Evolutionary conservation across 1,140 invertebrate genomes (phyloP), one percentile per base, ranked within the genome.

Genomic region (Orussus abietinus): DNA sequence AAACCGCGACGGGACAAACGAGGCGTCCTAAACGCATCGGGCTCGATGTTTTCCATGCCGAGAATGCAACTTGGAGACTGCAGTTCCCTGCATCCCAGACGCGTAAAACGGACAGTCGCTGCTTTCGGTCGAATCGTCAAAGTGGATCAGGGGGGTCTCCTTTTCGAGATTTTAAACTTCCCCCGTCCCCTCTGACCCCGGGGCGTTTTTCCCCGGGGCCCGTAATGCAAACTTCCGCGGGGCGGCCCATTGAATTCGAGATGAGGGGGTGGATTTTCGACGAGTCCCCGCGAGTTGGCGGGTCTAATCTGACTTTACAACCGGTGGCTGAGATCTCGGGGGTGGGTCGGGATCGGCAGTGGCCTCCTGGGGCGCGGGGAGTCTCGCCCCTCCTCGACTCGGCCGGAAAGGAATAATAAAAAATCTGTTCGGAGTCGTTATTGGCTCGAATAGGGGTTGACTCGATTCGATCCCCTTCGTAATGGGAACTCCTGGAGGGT

Each of bases 281-380:
- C 42, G 13, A 20, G 15, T 10, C 29, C 2, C 28, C n/a, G 28
- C 7, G 20, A 15, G n/a, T n/a, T n/a, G n/a, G n/a, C n/a, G 14
- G 7, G 15, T 44, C 33, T 49, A 40, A 51, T 49, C 34, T 32
- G 33, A 46, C 42, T 51, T 45, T 49, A 49, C 21, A 46, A 29
- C 38, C 31, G 20, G 30, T 10, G 1, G 10, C 31, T 32, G 31
- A 11, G 31, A 14, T 12, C 14, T 25, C 22, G 22, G n/a, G 6
- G n/a, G n/a, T n/a, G n/a, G n/a, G n/a, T n/a, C n/a, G n/a, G n/a
- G n/a, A n/a, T n/a, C n/a, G n/a, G n/a, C n/a, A n/a, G n/a, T n/a
- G n/a, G n/a, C n/a, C n/a, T n/a, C n/a, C n/a, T n/a, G n/a, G n/a
- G n/a, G n/a, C n/a, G n/a, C n/a, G n/a, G n/a, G n/a, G n/a, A n/a